These are phyloP conservation scores for Chloroclystis v-ata DNA, from an alignment of 2,888 invertebrate genomes.

Conservation along the genomic window DNA sequence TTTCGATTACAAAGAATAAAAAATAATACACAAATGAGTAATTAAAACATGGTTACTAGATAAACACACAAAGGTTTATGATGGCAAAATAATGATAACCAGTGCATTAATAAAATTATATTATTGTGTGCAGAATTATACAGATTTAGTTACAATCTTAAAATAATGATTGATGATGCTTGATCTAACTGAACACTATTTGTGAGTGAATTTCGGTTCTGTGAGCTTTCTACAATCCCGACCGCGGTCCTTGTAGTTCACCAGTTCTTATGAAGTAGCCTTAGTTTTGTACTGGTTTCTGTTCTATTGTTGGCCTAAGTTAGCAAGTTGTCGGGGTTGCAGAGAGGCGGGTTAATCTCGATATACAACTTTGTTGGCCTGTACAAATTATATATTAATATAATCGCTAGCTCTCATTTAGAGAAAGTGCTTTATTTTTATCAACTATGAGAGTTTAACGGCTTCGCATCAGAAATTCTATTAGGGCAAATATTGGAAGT, in stretches of 20 bases:
- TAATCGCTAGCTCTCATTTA: conserved; percentile 58
- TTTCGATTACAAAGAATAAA: too few species aligned
- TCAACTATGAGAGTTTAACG: conserved; percentile 47
- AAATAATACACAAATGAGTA: too few species aligned
- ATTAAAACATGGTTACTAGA: too few species aligned
- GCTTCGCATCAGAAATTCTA: conserved; percentile 40
- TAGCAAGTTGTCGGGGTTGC: conserved; percentile 42
- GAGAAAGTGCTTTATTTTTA: conserved; percentile 62
- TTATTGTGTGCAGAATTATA: too few species aligned
- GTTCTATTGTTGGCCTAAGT: conserved; percentile 38
- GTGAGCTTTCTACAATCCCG: conserved; percentile 38
- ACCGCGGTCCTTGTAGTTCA: conserved; percentile 17
- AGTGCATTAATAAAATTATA: too few species aligned
- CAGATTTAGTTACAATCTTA: background rate
- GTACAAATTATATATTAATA: conserved; percentile 63
- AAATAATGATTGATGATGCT: background rate
- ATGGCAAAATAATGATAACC: too few species aligned
- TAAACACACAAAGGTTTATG: too few species aligned
- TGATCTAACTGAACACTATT: conserved; percentile 7
- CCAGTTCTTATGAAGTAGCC: conserved; percentile 32
- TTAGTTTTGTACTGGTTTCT: conserved; percentile 33
- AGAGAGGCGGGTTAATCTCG: conserved; percentile 38
- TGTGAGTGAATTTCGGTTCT: conserved; percentile 5
- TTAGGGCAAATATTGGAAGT: conserved; percentile 26
- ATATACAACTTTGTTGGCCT: conserved; percentile 45